A percentile compares a stretch with the other conserved stretches of the same genome.
phyloP scores from a whole-genome alignment of 92 coral and sea anemone genomes.

The Siderastrea siderea region DNA sequence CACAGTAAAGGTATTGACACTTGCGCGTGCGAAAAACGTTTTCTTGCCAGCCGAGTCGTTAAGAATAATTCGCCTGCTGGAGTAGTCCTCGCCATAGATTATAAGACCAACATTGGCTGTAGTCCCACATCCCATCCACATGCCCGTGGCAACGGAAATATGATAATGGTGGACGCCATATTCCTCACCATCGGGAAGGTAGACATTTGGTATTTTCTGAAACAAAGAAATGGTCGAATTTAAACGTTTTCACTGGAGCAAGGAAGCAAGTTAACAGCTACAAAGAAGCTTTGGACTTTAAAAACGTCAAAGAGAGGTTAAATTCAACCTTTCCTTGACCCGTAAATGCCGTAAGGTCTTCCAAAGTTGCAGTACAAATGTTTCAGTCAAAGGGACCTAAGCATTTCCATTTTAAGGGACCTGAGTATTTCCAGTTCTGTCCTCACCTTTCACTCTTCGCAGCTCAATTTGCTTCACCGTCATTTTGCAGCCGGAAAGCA shows the following conservation, averaged over 20 bases:
- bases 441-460: too few species aligned
- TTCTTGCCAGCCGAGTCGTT: constrained; percentile 43
- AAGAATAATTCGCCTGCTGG: constrained; percentile 69
- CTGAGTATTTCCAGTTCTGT: too few species aligned
- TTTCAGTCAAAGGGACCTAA: too few species aligned
- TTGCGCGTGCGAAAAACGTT: constrained; percentile 81
- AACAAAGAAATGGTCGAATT: background rate
- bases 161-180: constrained; percentile 59
- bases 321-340: background rate
- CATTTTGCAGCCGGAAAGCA: too few species aligned
- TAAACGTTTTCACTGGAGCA: background rate
- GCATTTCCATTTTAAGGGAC: too few species aligned
- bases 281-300: too few species aligned
- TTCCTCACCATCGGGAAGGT: constrained; percentile 36
- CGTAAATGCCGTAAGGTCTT: background rate
- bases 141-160: constrained; percentile 81
- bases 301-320: background rate
- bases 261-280: too few species aligned
- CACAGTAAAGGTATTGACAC: constrained; percentile 81
- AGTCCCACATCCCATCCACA: constrained; percentile 88
- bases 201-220: constrained; percentile 38
- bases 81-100: constrained; percentile 82
- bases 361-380: too few species aligned
- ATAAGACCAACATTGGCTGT: constrained; percentile 87
- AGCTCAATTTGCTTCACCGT: too few species aligned